Percentiles rank a stretch among this genome's conserved stretches.
Conservation (phyloP, 2,888 invertebrate species). For the Acanthosoma haemorrhoidale region DNA sequence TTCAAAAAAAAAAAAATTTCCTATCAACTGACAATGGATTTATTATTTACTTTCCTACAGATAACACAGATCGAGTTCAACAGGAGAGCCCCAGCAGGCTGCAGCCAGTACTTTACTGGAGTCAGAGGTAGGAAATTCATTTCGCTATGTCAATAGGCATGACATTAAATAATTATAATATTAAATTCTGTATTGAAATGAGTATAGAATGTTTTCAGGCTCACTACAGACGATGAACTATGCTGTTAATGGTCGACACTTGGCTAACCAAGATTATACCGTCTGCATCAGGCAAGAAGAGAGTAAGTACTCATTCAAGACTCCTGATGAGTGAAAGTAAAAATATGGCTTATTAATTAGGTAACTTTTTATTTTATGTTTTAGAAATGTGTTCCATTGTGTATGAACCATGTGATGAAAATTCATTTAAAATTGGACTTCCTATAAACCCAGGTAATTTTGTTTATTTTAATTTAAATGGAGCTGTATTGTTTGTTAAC, state of each 20-base stretch:
- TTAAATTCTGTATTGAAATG: slow-evolving; percentile 15
- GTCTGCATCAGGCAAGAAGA: slow-evolving; percentile 59
- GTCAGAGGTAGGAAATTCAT: slow-evolving; percentile 51
- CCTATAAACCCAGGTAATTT: slow-evolving; percentile 35
- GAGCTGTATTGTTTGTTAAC: not conserved
- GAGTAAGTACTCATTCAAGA: slow-evolving; percentile 39
- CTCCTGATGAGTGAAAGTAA: not conserved
- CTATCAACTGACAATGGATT: not conserved
- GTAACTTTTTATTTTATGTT: slow-evolving; percentile 21
- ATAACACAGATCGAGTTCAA: slow-evolving; percentile 72
- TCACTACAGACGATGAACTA: slow-evolving; percentile 72
- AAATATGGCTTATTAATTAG: not conserved
- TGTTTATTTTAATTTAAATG: not conserved
- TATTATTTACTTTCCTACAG: slow-evolving; percentile 44
- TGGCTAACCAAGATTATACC: slow-evolving; percentile 71
- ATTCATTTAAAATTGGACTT: slow-evolving; percentile 70
- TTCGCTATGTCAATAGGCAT: not conserved
- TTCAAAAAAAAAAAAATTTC: not conserved
- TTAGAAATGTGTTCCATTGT: slow-evolving; percentile 65
- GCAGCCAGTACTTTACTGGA: slow-evolving; percentile 66
- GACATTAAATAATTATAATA: not conserved
- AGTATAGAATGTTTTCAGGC: slow-evolving; percentile 46
- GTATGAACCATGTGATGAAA: slow-evolving; percentile 68
- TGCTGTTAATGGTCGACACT: slow-evolving; percentile 72
- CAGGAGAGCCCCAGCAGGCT: slow-evolving; percentile 69